Percentiles rank a stretch among this genome's conserved stretches.
Evolutionary conservation across 2,888 invertebrate genomes (phyloP).

Genomic region (Dyspetes luteomarginatus): DNA sequence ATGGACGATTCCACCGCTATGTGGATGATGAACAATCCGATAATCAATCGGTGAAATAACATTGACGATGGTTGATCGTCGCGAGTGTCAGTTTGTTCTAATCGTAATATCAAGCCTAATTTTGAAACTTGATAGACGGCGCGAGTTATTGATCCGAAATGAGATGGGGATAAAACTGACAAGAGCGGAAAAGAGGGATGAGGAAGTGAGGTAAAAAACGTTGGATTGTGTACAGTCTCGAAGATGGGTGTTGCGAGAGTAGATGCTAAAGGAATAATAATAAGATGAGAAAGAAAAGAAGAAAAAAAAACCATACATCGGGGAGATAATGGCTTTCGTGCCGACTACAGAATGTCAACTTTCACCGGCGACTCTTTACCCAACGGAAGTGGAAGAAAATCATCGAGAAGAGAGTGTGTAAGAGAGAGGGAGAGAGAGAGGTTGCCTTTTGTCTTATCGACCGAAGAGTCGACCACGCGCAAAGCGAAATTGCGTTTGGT

Average conservation of each 20-base stretch:
- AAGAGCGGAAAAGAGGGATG: slow-evolving; percentile 8
- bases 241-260: slow-evolving; percentile 37
- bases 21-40: too few relatives aligned
- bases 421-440: slow-evolving; percentile 46
- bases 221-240: slow-evolving; percentile 51
- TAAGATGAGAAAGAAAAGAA: not conserved
- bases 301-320: slow-evolving; percentile 34
- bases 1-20: too few relatives aligned
- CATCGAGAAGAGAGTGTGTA: not conserved
- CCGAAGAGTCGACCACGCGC: slow-evolving; percentile 52
- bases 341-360: slow-evolving; percentile 68
- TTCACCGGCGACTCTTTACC: slow-evolving; percentile 61
- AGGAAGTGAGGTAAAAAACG: slow-evolving; percentile 26
- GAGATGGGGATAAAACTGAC: not conserved
- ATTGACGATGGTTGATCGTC: too few relatives aligned
- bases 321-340: slow-evolving; percentile 66
- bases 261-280: slow-evolving; percentile 39
- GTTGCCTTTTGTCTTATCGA: slow-evolving; percentile 54
- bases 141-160: slow-evolving; percentile 34
- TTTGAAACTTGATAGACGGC: too few relatives aligned
- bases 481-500: slow-evolving; percentile 71
- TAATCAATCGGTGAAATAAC: too few relatives aligned
- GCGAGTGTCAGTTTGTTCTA: too few relatives aligned
- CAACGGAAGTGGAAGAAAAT: slow-evolving; percentile 29
- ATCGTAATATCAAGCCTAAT: too few relatives aligned